Evolutionary conservation across 2,888 invertebrate species (phyloP).

Genomic region (Cerastis leucographa): DNA sequence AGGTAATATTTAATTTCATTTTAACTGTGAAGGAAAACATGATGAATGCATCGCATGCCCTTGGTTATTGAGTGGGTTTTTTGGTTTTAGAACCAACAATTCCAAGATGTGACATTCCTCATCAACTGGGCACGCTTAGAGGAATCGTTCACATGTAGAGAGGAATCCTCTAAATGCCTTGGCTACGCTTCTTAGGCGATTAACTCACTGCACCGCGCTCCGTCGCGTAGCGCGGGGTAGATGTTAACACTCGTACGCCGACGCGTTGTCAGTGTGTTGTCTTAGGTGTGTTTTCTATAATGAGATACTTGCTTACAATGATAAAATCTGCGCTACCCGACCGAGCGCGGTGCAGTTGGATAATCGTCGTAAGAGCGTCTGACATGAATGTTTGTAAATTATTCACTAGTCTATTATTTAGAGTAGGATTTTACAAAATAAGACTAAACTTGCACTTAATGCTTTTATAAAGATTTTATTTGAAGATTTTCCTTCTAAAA

Average conservation of each 20-base stretch:
- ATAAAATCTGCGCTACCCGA: too few species aligned
- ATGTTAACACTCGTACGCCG: too few species aligned
- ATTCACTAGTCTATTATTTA: constrained; percentile 52
- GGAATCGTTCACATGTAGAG: neutral
- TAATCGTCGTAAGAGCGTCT: neutral
- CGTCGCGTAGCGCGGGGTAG: too few species aligned
- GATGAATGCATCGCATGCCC: neutral
- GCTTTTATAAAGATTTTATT: constrained; percentile 32
- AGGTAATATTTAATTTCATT: neutral
- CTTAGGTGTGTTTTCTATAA: too few species aligned
- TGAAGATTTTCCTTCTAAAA: neutral
- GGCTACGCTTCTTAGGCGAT: neutral
- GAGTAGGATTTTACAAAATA: constrained; percentile 43
- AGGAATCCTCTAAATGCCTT: neutral
- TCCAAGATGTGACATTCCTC: neutral
- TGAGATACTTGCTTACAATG: too few species aligned
- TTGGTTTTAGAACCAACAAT: neutral
- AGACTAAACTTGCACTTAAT: constrained; percentile 29
- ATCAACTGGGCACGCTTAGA: neutral
- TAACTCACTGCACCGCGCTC: too few species aligned
- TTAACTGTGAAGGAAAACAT: too few species aligned
- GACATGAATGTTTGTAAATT: constrained; percentile 48
- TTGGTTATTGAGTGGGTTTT: neutral
- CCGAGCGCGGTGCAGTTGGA: too few species aligned
- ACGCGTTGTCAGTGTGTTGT: too few species aligned